A percentile compares a stretch with the other conserved stretches of the same genome.
Conservation (phyloP, 23 tunicate species). For the Trididemnum nubilum region DNA sequence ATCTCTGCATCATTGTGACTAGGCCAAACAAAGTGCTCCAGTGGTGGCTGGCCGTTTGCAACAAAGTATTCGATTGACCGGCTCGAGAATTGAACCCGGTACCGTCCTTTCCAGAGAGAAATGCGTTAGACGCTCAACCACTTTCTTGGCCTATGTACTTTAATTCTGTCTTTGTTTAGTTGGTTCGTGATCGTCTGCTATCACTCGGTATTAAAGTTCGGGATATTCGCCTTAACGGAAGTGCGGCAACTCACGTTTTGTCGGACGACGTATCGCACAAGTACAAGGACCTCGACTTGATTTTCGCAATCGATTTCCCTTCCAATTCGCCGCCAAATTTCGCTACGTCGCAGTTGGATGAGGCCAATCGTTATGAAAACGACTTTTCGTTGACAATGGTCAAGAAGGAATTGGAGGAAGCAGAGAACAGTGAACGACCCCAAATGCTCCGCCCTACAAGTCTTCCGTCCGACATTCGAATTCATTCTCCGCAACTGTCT, state of each 20-base stretch:
- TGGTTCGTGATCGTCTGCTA: slow-evolving; percentile 69
- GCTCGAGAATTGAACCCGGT: no score
- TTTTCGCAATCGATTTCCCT: slow-evolving; percentile 79
- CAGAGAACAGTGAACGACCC: background rate
- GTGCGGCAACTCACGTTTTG: slow-evolving; percentile 97
- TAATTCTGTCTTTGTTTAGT: no score
- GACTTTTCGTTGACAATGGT: background rate
- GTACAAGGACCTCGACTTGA: slow-evolving; percentile 92
- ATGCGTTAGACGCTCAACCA: no score
- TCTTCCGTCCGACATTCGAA: slow-evolving; percentile 31
- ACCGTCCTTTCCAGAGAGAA: no score
- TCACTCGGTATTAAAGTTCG: slow-evolving; percentile 63
- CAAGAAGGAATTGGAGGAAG: background rate
- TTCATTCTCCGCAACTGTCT: background rate
- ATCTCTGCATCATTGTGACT: no score
- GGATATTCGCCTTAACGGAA: slow-evolving; percentile 88
- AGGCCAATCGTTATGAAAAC: background rate
- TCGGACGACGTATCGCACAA: slow-evolving; percentile 50
- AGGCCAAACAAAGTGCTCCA: no score
- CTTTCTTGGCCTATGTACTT: no score
- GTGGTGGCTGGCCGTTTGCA: no score
- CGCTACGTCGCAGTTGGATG: background rate
- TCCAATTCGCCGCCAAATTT: background rate
- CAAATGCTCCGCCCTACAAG: slow-evolving; percentile 21
- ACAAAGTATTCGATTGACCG: no score